Evolutionary conservation across 30 jellyfish, hydroid and myxozoan genomes (phyloP).

Genomic region (Pelagia noctiluca): DNA sequence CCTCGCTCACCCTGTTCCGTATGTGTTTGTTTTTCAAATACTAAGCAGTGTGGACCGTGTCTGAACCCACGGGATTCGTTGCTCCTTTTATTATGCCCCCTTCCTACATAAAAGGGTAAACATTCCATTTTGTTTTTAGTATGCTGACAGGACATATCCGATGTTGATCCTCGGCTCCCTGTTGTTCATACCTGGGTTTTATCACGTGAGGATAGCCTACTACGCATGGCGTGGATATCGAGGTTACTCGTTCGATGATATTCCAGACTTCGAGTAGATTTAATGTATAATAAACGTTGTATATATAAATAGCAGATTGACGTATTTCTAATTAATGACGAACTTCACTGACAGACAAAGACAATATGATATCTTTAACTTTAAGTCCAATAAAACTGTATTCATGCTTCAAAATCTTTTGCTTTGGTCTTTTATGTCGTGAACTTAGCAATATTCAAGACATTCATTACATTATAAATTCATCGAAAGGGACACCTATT

Average conservation of each 20-base stretch:
- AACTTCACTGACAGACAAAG: background rate
- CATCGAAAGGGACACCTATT: slow-evolving; percentile 24
- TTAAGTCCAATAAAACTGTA: no score
- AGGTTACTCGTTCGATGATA: slow-evolving; percentile 88
- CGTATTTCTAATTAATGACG: background rate
- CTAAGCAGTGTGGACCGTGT: no score
- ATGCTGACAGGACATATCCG: slow-evolving; percentile 94
- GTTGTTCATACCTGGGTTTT: slow-evolving; percentile 93
- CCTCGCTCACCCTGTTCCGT: no score
- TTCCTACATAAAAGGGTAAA: no score
- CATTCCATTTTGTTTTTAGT: slow-evolving; percentile 62
- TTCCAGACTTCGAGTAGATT: slow-evolving; percentile 86
- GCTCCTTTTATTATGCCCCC: no score
- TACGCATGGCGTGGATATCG: slow-evolving; percentile 94
- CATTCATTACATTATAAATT: slow-evolving; percentile 34
- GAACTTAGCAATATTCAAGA: slow-evolving; percentile 13
- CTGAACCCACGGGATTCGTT: no score
- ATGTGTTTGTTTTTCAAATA: no score
- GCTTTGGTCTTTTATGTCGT: no score
- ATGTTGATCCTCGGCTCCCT: slow-evolving; percentile 83
- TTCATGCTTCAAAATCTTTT: no score
- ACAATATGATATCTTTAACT: no score
- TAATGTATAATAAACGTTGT: background rate
- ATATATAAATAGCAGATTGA: background rate
- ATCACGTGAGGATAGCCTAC: slow-evolving; percentile 91